These are phyloP conservation scores for Chrysogorgia sp. DNA, from an alignment of 92 coral and sea anemone genomes.

Conservation along the genomic window DNA sequence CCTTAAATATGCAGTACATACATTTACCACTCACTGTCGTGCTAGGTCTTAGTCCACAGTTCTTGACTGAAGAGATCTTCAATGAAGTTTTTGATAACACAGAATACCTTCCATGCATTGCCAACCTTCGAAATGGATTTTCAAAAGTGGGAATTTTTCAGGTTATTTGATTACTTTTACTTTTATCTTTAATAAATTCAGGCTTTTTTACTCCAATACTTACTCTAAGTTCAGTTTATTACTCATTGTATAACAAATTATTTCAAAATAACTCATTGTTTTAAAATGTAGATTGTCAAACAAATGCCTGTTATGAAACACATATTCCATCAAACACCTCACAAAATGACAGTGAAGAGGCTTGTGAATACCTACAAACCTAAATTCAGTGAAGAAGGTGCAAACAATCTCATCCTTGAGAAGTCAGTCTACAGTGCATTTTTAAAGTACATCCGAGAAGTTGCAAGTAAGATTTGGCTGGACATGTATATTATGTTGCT, in stretches of 20 bases:
- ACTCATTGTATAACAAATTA: too few relatives aligned
- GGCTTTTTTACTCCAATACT: too few relatives aligned
- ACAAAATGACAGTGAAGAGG: constrained; percentile 54
- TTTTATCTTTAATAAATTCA: not conserved
- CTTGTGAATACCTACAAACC: constrained; percentile 57
- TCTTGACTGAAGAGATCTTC: not conserved
- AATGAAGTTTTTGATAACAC: not conserved
- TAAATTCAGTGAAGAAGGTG: constrained; percentile 62
- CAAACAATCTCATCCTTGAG: constrained; percentile 60
- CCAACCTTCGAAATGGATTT: not conserved
- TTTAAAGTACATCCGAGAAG: constrained; percentile 68
- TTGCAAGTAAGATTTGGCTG: constrained; percentile 65
- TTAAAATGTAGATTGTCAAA: not conserved
- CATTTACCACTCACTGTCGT: too few relatives aligned
- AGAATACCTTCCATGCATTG: not conserved
- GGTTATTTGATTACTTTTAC: not conserved
- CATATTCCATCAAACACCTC: not conserved
- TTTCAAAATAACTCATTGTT: too few relatives aligned
- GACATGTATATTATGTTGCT: not conserved
- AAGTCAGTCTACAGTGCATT: constrained; percentile 60
- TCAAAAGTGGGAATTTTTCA: not conserved
- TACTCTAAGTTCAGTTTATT: not conserved
- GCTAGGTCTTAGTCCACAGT: not conserved
- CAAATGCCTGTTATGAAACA: not conserved
- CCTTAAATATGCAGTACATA: too few relatives aligned